These are phyloP conservation scores for Apomyelois bistriatella DNA, from an alignment of 2,888 invertebrate species.

Conservation along the genomic window DNA sequence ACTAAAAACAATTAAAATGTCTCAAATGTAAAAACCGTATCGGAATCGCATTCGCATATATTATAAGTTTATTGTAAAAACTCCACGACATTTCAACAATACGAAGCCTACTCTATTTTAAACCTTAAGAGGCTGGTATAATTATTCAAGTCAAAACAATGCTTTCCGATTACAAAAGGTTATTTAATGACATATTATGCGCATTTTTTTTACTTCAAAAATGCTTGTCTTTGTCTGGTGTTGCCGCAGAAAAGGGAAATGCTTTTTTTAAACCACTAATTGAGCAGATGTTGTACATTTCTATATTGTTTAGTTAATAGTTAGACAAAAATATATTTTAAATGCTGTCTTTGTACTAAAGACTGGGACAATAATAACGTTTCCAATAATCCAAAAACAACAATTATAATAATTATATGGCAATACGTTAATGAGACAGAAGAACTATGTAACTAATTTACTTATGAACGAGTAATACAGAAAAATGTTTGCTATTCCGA, in stretches of 20 bases:
- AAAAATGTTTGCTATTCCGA: too few species aligned
- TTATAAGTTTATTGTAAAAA: too few species aligned
- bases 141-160: constrained; percentile 1
- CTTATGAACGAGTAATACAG: too few species aligned
- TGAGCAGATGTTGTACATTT: neutral
- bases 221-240: neutral
- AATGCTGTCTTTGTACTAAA: neutral
- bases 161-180: neutral
- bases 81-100: too few species aligned
- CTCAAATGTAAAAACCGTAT: too few species aligned
- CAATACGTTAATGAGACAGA: too few species aligned
- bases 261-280: constrained; percentile 3
- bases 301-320: neutral
- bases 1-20: too few species aligned
- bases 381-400: too few species aligned
- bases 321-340: neutral
- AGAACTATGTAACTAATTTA: too few species aligned
- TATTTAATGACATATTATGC: neutral
- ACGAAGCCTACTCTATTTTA: neutral
- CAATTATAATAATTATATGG: too few species aligned
- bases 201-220: neutral
- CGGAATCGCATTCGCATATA: too few species aligned
- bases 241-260: neutral
- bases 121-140: neutral
- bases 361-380: too few species aligned